Base-by-base conservation (phyloP, 2,888 invertebrate species). In the Apotomis capreana region DNA sequence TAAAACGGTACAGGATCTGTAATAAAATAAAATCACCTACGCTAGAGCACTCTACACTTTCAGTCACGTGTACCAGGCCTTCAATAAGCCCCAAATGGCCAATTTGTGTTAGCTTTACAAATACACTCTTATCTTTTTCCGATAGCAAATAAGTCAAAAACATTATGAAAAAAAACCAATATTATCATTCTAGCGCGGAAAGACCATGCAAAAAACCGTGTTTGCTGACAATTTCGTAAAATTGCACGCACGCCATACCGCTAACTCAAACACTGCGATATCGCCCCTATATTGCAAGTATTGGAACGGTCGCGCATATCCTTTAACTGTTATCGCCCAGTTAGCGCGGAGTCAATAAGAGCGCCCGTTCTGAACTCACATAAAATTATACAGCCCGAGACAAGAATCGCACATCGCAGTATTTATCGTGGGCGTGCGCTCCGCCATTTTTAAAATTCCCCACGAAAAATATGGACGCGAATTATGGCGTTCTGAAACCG, bases 311-410 rank as follows among this genome's bases (percentile, higher is more conserved):
- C 15, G 13, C 60, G 63, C 63, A 63, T 70, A 59, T 70, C 59
- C 68, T 62, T 37, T 72, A 72, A 68, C 68, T 58, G 68, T 72
- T 72, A 72, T 72, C 36, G 68, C 5, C 12, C 72, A 68, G 72
- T 68, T 72, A 72, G 72, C 68, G 58, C 69, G 8, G 68, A 72
- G 62, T 72, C 72, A 72, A 72, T 72, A 72, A 68, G 59, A 54
- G 68, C 12, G 46, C 44, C 51, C 51, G 64, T 59, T 64, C 26
- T 52, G 46, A 13, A 37, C 68, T n/a, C 13, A 59, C 68, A 68
- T 72, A 68, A 72, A 72, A 72, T 68, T 72, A 72, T 68, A 72
- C 72, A 63, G 51, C 44, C 51, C 55, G 57, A 49, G 67, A 58
- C 57, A 71, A 61, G 69, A 65, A 72, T 72, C 68, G 68, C 68